Percentiles rank a stretch among this genome's conserved stretches.
These are phyloP conservation scores for Harpegnathos saltator DNA, from an alignment of 1,140 invertebrate species.

Conservation along the genomic window DNA sequence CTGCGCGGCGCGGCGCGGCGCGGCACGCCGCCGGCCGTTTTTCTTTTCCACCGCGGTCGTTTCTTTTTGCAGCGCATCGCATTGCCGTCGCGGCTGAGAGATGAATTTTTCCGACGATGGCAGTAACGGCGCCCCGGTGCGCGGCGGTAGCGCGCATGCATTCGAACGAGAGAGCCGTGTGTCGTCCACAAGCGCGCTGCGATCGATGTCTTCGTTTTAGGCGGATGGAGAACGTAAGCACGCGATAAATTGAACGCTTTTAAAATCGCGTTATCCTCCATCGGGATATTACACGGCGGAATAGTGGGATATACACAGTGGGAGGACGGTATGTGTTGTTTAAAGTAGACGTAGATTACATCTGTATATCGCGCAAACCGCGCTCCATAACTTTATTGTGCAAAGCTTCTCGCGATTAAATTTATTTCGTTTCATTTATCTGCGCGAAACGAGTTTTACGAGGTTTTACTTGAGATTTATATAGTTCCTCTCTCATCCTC, in stretches of 20 bases:
- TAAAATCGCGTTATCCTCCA: slow-evolving; percentile 1
- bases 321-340: background rate
- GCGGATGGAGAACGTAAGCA: background rate
- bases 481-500: background rate
- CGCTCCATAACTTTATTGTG: background rate
- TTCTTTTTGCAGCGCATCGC: slow-evolving; percentile 14
- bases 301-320: too few relatives aligned
- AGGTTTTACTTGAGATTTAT: background rate
- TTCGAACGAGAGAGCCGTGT: slow-evolving; percentile 12
- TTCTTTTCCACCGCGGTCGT: slow-evolving; percentile 57
- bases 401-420: background rate
- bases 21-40: slow-evolving; percentile 40
- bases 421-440: slow-evolving; percentile 1
- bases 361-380: background rate
- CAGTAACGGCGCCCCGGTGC: slow-evolving; percentile 1
- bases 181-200: background rate
- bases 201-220: slow-evolving; percentile 4
- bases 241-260: background rate
- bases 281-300: background rate
- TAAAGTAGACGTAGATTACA: background rate
- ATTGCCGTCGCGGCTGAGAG: slow-evolving; percentile 25
- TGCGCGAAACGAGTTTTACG: background rate
- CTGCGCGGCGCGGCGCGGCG: too few relatives aligned
- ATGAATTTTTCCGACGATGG: slow-evolving; percentile 54
- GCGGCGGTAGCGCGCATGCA: background rate